Evolutionary conservation across 2,113 vertebrate species (phyloP), one percentile per base, ranked within the genome.

Genomic region (Melierax canorus): DNA sequence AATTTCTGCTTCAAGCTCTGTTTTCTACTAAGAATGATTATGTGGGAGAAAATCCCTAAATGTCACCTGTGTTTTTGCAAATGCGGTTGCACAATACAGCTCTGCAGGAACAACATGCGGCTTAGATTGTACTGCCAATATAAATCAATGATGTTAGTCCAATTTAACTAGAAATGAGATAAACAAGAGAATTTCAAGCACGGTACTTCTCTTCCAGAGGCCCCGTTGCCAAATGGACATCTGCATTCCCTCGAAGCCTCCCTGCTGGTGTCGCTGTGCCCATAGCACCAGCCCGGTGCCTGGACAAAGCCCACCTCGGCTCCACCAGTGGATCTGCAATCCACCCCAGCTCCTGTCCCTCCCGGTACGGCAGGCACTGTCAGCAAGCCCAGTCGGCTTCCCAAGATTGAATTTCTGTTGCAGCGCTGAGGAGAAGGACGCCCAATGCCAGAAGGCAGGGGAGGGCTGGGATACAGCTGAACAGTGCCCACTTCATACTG

Each of bases 301-400:
- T 8, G n/a, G 32, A 27, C 12, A 48, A 53, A 67, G 36, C 15
- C 20, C 46, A 50, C 38, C 26, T 8, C 1, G 2, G 38, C 19
- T 38, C 45, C 14, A 38, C 36, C 24, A 6, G 23, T 10, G 51
- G 30, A 30, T n/a, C 50, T n/a, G 23, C 9, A 12, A 8, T 3
- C 19, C 13, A 20, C 12, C 10, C n/a, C 72, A 30, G 46, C 21
- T 84, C 24, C 56, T 19, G 15, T 23, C 16, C 29, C 23, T 5
- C 2, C 15, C 1, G 1, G 38, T 20, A 11, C 1, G 2, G 23
- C 1, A 11, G 20, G 23, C 34, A 26, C 53, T 14, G 24, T 30
- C 46, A 32, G 51, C 18, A 38, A 71, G 9, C 5, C 56, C 32
- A 5, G 51, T 7, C 12, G 6, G 23, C 41, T 11, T 39, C 63